A percentile compares a stretch with the other conserved stretches of the same genome.
phyloP scores from a whole-genome alignment of 2,888 invertebrate genomes.

The Meganola albula region DNA sequence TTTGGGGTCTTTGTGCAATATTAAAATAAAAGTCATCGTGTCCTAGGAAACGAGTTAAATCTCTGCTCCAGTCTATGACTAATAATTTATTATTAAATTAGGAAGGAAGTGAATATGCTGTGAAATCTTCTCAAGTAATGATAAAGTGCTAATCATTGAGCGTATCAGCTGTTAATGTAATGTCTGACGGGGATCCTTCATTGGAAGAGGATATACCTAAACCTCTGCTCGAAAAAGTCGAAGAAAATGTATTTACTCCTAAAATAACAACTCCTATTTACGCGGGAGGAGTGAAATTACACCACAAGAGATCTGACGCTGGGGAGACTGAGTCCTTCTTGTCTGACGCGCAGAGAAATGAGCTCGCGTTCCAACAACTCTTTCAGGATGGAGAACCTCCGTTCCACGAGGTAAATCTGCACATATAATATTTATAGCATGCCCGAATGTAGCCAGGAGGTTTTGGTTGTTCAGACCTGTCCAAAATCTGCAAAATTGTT shows the following conservation, averaged over 20 bases:
- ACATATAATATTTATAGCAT: too few relatives aligned
- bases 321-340: slow-evolving; percentile 63
- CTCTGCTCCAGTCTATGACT: slow-evolving; percentile 31
- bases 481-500: too few relatives aligned
- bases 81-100: too few relatives aligned
- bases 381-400: slow-evolving; percentile 60
- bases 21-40: too few relatives aligned
- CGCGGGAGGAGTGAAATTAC: slow-evolving; percentile 58
- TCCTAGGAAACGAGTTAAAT: slow-evolving; percentile 20
- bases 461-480: too few relatives aligned
- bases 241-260: slow-evolving; percentile 70
- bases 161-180: slow-evolving; percentile 46
- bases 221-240: slow-evolving; percentile 53
- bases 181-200: slow-evolving; percentile 76
- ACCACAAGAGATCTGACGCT: slow-evolving; percentile 55
- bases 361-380: slow-evolving; percentile 62
- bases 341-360: slow-evolving; percentile 64
- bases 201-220: slow-evolving; percentile 70
- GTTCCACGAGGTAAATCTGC: slow-evolving; percentile 59
- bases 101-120: slow-evolving; percentile 23
- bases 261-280: slow-evolving; percentile 67
- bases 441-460: too few relatives aligned
- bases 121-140: slow-evolving; percentile 13
- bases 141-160: slow-evolving; percentile 17
- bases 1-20: too few relatives aligned